Evolutionary conservation across 2,888 invertebrate species (phyloP).

Genomic region (Lydus trimaculatus): DNA sequence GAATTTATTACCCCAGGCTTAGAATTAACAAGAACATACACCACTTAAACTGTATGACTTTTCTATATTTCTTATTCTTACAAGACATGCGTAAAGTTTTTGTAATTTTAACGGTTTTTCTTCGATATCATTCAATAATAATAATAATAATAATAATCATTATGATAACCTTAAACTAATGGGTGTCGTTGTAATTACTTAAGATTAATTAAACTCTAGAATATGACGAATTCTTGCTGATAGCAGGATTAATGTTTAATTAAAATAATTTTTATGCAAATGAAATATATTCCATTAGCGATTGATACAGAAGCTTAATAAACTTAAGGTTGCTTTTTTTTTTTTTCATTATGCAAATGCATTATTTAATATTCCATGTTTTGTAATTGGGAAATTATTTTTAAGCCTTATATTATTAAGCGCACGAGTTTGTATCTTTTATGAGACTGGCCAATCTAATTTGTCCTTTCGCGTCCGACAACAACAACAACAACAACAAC

Average conservation of each 20-base stretch:
- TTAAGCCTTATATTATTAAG: conserved; percentile 38
- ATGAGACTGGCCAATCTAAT: neutral
- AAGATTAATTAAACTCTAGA: conserved; percentile 36
- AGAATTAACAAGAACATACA: conserved; percentile 46
- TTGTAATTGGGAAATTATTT: conserved; percentile 51
- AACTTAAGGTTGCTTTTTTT: conserved; percentile 40
- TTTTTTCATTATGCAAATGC: conserved; percentile 47
- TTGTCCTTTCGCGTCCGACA: neutral
- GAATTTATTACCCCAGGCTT: conserved; percentile 40
- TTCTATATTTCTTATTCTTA: neutral
- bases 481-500: neutral
- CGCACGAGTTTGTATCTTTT: conserved; percentile 15
- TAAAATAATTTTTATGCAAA: conserved; percentile 46
- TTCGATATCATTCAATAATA: neutral
- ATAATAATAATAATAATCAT: no score
- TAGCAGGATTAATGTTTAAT: conserved; percentile 38
- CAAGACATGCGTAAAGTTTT: neutral
- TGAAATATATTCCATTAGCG: conserved; percentile 47
- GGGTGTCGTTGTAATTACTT: conserved; percentile 17
- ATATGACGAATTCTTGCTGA: conserved; percentile 23
- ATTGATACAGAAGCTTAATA: conserved; percentile 49
- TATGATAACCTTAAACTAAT: neutral
- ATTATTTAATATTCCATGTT: conserved; percentile 51
- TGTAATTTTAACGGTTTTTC: neutral
- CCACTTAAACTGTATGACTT: conserved; percentile 20